These are phyloP conservation scores for Sus scrofa DNA, from an alignment of 2,113 vertebrate genomes.

Conservation along the genomic window DNA sequence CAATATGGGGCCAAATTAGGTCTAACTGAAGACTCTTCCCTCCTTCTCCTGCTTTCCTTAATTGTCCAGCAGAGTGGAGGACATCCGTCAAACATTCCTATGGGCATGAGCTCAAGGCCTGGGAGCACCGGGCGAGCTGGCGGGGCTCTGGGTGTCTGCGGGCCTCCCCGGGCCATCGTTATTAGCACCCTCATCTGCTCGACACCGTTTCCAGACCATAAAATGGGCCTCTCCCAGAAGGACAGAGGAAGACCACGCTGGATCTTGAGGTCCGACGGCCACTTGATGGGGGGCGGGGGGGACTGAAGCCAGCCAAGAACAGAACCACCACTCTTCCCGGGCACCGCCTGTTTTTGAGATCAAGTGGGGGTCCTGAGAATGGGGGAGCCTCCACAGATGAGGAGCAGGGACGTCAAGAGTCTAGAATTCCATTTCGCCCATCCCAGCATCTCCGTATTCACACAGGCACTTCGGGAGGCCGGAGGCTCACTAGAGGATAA, in stretches of 20 bases:
- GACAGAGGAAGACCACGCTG: background rate
- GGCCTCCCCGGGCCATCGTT: fast-evolving
- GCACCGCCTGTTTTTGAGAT: background rate
- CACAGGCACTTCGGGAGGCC: fast-evolving
- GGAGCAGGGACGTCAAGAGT: background rate
- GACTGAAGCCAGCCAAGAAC: background rate
- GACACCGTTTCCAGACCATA: fast-evolving
- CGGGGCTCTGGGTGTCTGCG: background rate
- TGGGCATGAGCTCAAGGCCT: slow-evolving; percentile 34
- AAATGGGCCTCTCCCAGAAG: background rate
- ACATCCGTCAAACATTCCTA: slow-evolving; percentile 80
- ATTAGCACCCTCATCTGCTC: background rate
- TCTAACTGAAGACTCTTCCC: slow-evolving; percentile 77
- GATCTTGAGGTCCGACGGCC: background rate
- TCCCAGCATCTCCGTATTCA: background rate
- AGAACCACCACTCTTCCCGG: background rate
- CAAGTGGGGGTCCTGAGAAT: background rate
- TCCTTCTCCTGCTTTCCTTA: slow-evolving; percentile 71
- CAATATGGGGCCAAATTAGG: slow-evolving; percentile 85
- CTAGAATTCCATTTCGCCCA: background rate
- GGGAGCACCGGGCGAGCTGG: background rate
- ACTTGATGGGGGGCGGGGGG: too few species aligned
- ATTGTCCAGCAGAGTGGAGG: slow-evolving; percentile 79
- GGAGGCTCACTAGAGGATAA: background rate
- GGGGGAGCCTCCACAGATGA: background rate